phyloP scores from a whole-genome alignment of 2,888 invertebrate species.

The Cyclophora albipunctata region DNA sequence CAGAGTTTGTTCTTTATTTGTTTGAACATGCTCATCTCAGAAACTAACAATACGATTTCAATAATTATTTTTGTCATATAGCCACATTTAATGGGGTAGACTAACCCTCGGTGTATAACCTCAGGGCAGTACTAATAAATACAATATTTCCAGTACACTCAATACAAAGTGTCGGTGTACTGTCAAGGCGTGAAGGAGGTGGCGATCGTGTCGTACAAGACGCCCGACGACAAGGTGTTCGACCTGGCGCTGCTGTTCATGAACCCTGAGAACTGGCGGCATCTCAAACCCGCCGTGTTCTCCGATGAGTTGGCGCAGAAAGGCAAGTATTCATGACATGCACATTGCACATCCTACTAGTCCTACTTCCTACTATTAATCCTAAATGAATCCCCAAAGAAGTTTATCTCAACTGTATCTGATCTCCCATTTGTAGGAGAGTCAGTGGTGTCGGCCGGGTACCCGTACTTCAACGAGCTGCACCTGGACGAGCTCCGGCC shows the following conservation, averaged over 20 bases:
- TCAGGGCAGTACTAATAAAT: no score
- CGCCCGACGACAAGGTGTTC: slow-evolving; percentile 57
- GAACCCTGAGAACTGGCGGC: slow-evolving; percentile 46
- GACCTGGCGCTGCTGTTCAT: slow-evolving; percentile 64
- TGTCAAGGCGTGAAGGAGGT: slow-evolving; percentile 53
- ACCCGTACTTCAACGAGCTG: slow-evolving; percentile 72
- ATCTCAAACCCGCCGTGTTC: slow-evolving; percentile 44
- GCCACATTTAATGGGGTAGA: no score
- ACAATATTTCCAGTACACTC: slow-evolving; percentile 36
- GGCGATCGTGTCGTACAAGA: slow-evolving; percentile 65
- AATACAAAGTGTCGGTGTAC: slow-evolving; percentile 52
- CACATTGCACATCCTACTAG: no score
- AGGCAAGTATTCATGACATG: slow-evolving; percentile 31
- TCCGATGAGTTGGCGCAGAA: slow-evolving; percentile 44
- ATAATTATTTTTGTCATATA: no score
- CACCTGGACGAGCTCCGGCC: slow-evolving; percentile 56
- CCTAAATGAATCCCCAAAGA: no score
- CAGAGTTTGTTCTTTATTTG: no score
- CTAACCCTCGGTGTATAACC: no score
- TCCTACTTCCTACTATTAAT: no score
- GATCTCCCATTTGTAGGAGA: slow-evolving; percentile 63
- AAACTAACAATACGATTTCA: no score
- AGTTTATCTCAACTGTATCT: no score
- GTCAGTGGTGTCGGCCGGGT: slow-evolving; percentile 74
- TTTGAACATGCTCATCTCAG: no score